A percentile compares a stretch with the other conserved stretches of the same genome.
Evolutionary conservation across 2,113 vertebrate genomes (phyloP).

Genomic region (Himantopus leucocephalus): DNA sequence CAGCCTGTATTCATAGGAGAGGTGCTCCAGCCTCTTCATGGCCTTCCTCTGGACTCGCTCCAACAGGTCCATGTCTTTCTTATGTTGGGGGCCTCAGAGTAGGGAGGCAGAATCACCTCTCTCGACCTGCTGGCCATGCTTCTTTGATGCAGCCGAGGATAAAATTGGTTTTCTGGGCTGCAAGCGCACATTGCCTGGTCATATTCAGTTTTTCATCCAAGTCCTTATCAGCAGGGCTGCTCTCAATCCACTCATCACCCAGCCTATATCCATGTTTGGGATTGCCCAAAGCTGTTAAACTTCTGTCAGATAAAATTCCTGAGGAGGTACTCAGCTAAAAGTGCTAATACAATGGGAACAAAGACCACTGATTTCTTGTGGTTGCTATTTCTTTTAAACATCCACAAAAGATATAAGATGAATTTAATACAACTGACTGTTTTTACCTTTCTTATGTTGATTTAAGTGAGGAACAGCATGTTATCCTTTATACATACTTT

Average conservation of each 20-base stretch:
- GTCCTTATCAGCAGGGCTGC: not conserved
- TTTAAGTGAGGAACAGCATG: not conserved
- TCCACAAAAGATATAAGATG: not conserved
- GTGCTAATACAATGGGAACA: not conserved
- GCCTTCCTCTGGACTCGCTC: too few species aligned
- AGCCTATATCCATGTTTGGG: not conserved
- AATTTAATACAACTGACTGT: not conserved
- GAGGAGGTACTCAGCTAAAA: not conserved
- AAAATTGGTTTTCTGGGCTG: not conserved
- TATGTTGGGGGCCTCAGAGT: too few species aligned
- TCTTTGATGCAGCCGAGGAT: not conserved
- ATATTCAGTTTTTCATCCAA: not conserved
- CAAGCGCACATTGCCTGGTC: fast-evolving
- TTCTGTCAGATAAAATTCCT: not conserved
- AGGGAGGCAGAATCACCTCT: not conserved
- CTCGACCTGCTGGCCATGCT: not conserved
- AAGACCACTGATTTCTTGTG: not conserved
- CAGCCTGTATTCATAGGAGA: too few species aligned
- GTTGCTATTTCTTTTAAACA: not conserved
- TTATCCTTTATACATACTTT: not conserved
- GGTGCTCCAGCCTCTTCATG: too few species aligned
- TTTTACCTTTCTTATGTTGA: not conserved
- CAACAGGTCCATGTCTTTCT: too few species aligned
- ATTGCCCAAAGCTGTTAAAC: not conserved
- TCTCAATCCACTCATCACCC: not conserved